phyloP scores from a whole-genome alignment of 2,797 vertebrate genomes.

The Danio jaintianensis region DNA sequence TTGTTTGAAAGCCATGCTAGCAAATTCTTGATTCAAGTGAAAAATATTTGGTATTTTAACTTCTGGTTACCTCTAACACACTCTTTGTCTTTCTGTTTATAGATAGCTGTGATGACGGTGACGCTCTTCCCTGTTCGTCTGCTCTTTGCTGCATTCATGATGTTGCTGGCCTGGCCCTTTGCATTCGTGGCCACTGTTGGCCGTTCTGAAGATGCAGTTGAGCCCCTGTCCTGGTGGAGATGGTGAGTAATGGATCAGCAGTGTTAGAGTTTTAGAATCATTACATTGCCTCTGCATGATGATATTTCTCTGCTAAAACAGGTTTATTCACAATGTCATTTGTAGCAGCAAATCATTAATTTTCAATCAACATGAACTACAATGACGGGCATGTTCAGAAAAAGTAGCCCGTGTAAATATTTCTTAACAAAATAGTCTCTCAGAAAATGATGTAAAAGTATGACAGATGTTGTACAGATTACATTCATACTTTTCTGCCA shows the following conservation, averaged over 20 bases:
- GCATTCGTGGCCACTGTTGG: constrained; percentile 90
- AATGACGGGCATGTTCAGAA: neutral
- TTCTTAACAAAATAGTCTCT: no score
- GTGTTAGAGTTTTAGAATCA: neutral
- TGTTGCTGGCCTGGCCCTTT: constrained; percentile 97
- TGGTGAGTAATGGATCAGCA: constrained; percentile 80
- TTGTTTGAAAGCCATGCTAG: neutral
- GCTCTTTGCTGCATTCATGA: constrained; percentile 92
- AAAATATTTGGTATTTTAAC: constrained; percentile 1
- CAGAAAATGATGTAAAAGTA: no score
- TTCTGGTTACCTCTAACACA: neutral
- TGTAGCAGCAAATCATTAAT: neutral
- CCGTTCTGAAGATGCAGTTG: constrained; percentile 81
- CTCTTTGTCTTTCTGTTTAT: neutral
- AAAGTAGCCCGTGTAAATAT: neutral
- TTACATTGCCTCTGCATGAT: neutral
- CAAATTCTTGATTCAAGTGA: neutral
- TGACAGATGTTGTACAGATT: no score
- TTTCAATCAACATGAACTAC: neutral
- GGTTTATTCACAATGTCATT: neutral
- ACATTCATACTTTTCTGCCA: no score
- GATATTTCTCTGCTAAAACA: neutral
- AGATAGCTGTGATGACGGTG: constrained; percentile 56
- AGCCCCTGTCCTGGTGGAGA: constrained; percentile 90
- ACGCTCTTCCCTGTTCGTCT: constrained; percentile 46